phyloP scores from a whole-genome alignment of 2,888 invertebrate species.

The Ischnus inquisitorius region DNA sequence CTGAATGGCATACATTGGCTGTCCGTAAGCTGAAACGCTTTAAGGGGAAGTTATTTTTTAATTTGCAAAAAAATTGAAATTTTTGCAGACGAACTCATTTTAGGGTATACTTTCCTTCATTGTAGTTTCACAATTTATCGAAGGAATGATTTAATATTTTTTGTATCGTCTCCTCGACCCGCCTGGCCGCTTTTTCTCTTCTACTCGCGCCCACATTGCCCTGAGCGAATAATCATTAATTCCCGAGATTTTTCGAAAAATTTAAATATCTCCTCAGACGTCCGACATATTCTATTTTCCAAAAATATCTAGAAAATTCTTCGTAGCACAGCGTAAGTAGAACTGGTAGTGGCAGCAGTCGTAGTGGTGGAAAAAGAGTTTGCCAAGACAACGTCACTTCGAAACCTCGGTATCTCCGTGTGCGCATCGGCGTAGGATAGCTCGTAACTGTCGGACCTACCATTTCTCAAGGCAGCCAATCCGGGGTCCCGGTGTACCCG shows the following conservation, averaged over 20 bases:
- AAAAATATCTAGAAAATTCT: background rate
- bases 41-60: too few species aligned
- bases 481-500: constrained; percentile 22
- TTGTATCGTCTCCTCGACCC: too few species aligned
- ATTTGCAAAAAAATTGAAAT: too few species aligned
- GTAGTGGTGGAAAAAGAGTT: constrained; percentile 16
- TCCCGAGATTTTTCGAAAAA: background rate
- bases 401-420: constrained; percentile 58
- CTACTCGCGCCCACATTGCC: background rate
- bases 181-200: too few species aligned
- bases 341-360: background rate
- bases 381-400: constrained; percentile 44
- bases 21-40: too few species aligned
- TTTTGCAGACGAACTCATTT: too few species aligned
- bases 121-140: too few species aligned
- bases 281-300: background rate
- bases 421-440: constrained; percentile 33
- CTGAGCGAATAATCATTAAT: background rate
- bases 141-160: too few species aligned
- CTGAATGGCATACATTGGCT: too few species aligned
- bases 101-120: too few species aligned
- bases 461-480: constrained; percentile 61
- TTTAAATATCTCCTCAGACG: background rate
- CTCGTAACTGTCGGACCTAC: constrained; percentile 63
- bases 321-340: background rate